A percentile compares a stretch with the other conserved stretches of the same genome.
These are phyloP conservation scores for Habrosyne pyritoides DNA, from an alignment of 2,888 invertebrate genomes.

Conservation along the genomic window DNA sequence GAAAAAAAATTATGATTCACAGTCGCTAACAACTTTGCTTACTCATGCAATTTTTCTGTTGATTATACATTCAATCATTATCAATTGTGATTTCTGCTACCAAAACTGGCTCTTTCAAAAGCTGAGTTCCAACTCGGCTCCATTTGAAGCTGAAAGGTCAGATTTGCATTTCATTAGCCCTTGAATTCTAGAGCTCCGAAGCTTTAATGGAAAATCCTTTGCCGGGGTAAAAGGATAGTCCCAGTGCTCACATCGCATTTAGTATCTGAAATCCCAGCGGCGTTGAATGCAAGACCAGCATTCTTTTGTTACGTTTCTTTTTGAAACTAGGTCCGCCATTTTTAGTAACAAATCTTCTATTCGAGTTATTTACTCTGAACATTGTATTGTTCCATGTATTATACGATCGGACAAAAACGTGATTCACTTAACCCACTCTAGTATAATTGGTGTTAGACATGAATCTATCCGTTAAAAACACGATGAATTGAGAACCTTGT, in stretches of 20 bases:
- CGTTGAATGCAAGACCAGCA: neutral
- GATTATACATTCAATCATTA: neutral
- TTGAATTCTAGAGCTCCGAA: slow-evolving; percentile 18
- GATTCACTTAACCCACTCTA: too few relatives aligned
- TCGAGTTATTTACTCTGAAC: too few relatives aligned
- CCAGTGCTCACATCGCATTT: neutral
- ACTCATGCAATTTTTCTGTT: slow-evolving; percentile 7
- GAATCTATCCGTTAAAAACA: neutral
- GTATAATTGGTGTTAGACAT: neutral
- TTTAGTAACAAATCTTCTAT: neutral
- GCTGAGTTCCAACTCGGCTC: slow-evolving; percentile 7
- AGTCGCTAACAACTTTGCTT: neutral
- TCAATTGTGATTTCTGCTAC: neutral
- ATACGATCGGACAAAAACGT: too few relatives aligned
- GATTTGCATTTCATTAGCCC: slow-evolving; percentile 43
- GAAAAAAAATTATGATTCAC: slow-evolving; percentile 2
- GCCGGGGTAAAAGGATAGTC: neutral
- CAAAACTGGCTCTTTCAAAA: neutral
- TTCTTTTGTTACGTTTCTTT: neutral
- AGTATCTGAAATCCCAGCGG: neutral
- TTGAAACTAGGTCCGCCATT: neutral
- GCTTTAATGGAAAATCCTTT: slow-evolving; percentile 13
- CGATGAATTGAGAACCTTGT: too few relatives aligned
- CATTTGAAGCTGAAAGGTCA: slow-evolving; percentile 35
- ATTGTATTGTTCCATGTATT: too few relatives aligned